A percentile compares a stretch with the other conserved stretches of the same genome.
Conservation (phyloP, 2,113 vertebrate species). For the Plecotus auritus region DNA sequence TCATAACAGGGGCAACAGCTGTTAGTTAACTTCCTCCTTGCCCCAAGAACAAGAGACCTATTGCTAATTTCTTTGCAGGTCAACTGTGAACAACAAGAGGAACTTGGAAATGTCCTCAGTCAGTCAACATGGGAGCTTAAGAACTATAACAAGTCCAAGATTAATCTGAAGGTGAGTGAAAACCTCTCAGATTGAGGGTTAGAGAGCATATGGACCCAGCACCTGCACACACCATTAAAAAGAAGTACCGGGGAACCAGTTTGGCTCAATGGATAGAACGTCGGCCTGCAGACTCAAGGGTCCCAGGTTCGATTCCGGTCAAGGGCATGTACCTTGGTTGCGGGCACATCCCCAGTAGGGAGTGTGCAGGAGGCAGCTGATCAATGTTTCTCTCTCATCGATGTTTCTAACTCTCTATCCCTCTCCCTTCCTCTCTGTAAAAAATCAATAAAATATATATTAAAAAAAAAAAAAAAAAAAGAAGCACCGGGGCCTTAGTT, state of each 20-base stretch:
- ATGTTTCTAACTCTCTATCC: too few relatives aligned
- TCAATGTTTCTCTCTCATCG: too few relatives aligned
- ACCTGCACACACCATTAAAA: too few relatives aligned
- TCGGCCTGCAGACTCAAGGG: too few relatives aligned
- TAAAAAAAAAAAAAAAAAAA: too few relatives aligned
- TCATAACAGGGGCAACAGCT: background rate
- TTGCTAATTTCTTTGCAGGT: background rate
- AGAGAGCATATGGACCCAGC: accelerated
- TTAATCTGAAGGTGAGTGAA: background rate
- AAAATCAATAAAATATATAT: too few relatives aligned
- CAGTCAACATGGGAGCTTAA: background rate
- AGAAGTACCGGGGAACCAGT: background rate
- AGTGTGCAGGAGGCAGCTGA: too few relatives aligned
- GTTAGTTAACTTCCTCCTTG: background rate
- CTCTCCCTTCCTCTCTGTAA: too few relatives aligned
- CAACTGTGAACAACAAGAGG: background rate
- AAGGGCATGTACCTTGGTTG: too few relatives aligned
- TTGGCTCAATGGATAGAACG: too few relatives aligned
- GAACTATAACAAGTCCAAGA: background rate
- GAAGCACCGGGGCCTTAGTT: background rate
- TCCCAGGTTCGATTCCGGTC: too few relatives aligned
- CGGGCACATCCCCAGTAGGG: too few relatives aligned
- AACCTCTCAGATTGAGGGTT: background rate
- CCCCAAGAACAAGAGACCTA: background rate
- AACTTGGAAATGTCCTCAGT: background rate